Evolutionary conservation across 2,113 vertebrate species (phyloP).

Genomic region (Thalassarche chlororhynchos): DNA sequence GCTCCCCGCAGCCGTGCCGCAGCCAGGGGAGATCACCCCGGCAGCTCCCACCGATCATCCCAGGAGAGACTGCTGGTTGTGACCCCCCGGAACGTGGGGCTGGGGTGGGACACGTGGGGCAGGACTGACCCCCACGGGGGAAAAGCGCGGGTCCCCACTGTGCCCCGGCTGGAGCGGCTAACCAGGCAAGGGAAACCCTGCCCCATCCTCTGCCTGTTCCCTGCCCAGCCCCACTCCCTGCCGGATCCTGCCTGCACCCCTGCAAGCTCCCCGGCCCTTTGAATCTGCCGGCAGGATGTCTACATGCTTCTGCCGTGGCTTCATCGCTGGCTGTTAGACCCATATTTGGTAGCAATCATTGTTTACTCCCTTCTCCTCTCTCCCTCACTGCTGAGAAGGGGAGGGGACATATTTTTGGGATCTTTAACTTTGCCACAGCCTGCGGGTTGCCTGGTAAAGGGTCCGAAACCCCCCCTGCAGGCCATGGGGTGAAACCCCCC

Average conservation of each 20-base stretch:
- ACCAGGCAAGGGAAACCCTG: background rate
- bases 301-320: constrained; percentile 31
- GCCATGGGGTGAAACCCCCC: background rate
- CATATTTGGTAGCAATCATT: constrained; percentile 71
- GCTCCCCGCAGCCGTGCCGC: background rate
- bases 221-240: background rate
- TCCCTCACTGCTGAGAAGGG: background rate
- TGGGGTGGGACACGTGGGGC: background rate
- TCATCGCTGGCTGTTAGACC: constrained; percentile 53
- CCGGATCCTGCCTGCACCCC: background rate
- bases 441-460: background rate
- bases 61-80: background rate
- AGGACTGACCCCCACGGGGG: accelerated
- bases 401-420: constrained; percentile 3
- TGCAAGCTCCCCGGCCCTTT: background rate
- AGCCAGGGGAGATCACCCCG: too few species aligned
- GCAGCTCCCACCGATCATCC: background rate
- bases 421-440: background rate
- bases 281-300: constrained; percentile 56
- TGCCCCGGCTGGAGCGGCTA: background rate
- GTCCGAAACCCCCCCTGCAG: too few species aligned
- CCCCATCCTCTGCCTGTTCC: background rate
- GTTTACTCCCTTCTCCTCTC: constrained; percentile 39
- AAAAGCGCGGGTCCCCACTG: accelerated
- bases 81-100: too few species aligned